Percentiles rank a stretch among this genome's conserved stretches.
Conservation (phyloP, 2,888 invertebrate genomes). For the Drosophila yooni region DNA sequence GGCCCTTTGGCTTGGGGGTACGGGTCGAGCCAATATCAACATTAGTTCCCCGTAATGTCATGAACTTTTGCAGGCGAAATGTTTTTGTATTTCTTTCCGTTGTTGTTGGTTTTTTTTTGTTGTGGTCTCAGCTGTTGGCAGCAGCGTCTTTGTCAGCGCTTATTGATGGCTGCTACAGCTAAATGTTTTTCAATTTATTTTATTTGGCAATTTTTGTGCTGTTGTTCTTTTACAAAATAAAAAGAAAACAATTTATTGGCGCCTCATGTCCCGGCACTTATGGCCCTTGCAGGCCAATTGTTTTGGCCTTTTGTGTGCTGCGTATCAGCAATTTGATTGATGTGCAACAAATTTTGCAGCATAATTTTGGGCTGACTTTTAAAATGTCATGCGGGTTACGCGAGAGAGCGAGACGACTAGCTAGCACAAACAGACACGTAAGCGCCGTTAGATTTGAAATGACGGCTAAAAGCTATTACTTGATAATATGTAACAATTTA, state of each 20-base stretch:
- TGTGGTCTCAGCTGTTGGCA: constrained; percentile 74
- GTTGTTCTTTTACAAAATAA: constrained; percentile 13
- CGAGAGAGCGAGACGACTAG: constrained; percentile 36
- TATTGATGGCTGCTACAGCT: constrained; percentile 74
- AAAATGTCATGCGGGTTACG: constrained; percentile 13
- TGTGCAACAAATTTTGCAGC: constrained; percentile 74
- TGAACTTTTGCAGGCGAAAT: constrained; percentile 61
- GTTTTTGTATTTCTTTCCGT: constrained; percentile 8
- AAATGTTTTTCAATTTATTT: constrained; percentile 81
- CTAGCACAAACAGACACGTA: constrained; percentile 52
- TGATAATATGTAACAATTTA: background rate
- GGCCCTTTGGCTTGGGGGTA: constrained; percentile 26
- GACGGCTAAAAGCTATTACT: background rate
- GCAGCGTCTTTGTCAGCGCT: constrained; percentile 77
- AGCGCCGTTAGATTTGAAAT: constrained; percentile 55
- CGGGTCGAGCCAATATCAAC: constrained; percentile 69
- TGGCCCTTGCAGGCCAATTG: constrained; percentile 47
- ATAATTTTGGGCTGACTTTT: constrained; percentile 65
- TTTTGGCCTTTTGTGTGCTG: constrained; percentile 40
- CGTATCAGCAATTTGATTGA: constrained; percentile 68
- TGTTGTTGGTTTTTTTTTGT: constrained; percentile 3
- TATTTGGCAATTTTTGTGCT: constrained; percentile 51
- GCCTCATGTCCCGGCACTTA: constrained; percentile 52
- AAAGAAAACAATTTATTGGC: constrained; percentile 70
- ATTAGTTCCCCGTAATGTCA: constrained; percentile 75